phyloP scores from a whole-genome alignment of 2,797 vertebrate species.

The Mus minutoides region DNA sequence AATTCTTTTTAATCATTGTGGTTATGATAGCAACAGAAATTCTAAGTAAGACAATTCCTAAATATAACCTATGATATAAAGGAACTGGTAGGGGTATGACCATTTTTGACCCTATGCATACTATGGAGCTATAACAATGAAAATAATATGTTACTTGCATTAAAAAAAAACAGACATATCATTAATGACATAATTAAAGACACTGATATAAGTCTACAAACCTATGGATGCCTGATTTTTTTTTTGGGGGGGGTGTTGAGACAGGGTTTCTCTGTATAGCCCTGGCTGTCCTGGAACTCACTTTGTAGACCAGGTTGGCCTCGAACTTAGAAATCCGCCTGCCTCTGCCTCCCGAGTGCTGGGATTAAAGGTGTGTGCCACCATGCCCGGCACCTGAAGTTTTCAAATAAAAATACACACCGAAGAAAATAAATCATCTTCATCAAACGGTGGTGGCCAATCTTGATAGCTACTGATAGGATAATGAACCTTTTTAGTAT shows the following conservation, averaged over 20 bases:
- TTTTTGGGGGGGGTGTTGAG: too few species aligned
- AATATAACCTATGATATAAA: neutral
- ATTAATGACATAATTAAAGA: neutral
- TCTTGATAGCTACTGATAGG: neutral
- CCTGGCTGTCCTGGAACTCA: too few species aligned
- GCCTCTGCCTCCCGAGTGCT: too few species aligned
- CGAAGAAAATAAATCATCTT: neutral
- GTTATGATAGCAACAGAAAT: neutral
- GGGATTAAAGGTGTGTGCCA: too few species aligned
- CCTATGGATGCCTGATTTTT: neutral
- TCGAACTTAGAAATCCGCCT: too few species aligned
- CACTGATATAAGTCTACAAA: neutral
- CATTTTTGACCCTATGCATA: neutral
- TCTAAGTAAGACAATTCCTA: neutral
- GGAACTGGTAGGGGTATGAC: neutral
- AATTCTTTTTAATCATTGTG: neutral
- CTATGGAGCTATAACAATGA: neutral
- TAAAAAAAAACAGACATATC: neutral
- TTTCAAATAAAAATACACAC: neutral
- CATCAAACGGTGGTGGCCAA: neutral
- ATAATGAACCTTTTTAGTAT: neutral
- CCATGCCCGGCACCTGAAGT: too few species aligned
- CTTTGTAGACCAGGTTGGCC: too few species aligned
- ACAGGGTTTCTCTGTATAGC: too few species aligned
- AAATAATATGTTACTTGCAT: neutral